Percentiles rank a stretch among this genome's conserved stretches.
phyloP scores from a whole-genome alignment of 2,888 invertebrate species.

The Lottia gigantea region DNA sequence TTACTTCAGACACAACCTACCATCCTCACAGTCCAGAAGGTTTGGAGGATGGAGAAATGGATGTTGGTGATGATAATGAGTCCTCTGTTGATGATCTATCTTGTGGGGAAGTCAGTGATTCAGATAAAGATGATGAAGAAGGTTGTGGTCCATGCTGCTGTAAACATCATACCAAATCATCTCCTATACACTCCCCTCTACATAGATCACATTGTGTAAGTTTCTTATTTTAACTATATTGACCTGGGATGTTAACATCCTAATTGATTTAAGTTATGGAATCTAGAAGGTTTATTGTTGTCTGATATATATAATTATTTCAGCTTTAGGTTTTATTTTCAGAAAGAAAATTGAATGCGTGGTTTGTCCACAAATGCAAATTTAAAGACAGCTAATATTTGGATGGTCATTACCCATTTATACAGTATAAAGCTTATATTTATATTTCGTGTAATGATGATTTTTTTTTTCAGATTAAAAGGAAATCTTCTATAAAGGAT shows the following conservation, averaged over 20 bases:
- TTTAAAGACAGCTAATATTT: too few species aligned
- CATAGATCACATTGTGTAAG: neutral
- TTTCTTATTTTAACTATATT: neutral
- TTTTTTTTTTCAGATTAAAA: constrained; percentile 53
- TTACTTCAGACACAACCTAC: too few species aligned
- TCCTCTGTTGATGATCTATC: neutral
- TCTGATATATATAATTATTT: too few species aligned
- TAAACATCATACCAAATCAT: neutral
- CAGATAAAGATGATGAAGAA: constrained; percentile 27
- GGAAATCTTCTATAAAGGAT: constrained; percentile 44
- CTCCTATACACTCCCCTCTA: neutral
- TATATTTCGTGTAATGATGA: neutral
- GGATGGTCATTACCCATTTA: too few species aligned
- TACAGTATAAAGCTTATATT: too few species aligned
- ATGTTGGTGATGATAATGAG: constrained; percentile 32
- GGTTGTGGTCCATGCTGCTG: constrained; percentile 17
- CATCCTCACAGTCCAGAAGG: constrained; percentile 1
- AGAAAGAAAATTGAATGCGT: too few species aligned
- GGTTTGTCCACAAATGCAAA: too few species aligned
- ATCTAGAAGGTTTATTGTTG: too few species aligned
- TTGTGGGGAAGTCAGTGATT: constrained; percentile 3
- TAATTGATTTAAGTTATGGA: too few species aligned
- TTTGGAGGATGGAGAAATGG: constrained; percentile 23
- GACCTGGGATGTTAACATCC: neutral
- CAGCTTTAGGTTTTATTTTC: too few species aligned